Base-by-base conservation (phyloP, 2,113 vertebrate species). In the Gymnocephalus cernua region DNA sequence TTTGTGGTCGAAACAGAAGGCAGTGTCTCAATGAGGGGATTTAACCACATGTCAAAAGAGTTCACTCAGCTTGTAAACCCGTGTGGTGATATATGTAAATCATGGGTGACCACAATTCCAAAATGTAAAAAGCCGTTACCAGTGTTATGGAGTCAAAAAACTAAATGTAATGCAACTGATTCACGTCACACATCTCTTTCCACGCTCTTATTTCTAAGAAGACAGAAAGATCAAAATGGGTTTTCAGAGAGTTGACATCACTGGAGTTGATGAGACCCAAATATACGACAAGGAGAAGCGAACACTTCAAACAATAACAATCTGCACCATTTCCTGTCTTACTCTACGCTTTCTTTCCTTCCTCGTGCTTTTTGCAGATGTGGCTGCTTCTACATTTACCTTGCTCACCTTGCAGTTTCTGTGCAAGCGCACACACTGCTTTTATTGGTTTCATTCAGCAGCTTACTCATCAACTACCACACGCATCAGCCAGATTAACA, bases 401-500 rank as follows among this genome's bases (percentile, higher is more conserved):
- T 66, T 25, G 78, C 87, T 87, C 89, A 88, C 89, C 89, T 87
- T 86, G 82, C 87, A 84, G 18, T 82, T 87, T 85, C 68, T 77
- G 71, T 81, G 74, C 75, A 87, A 67, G 2, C 10, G 0, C 61
- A 53, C 62, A 54, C 19, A 2, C 51, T 35, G 64, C 35, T 70
- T 74, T 84, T 78, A 74, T 32, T 58, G 79, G 83, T 83, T 83
- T 89, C 79, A 74, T 51, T 83, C 48, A 45, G 74, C 65, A 25
- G 48, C 29, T 80, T 54, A 79, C 66, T 83, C 77, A 82, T 64
- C 67, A 19, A 14, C 53, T 47, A 44, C 29, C 19, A 12, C 65
- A 58, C 27, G 58, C 44, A 29, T 57, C 47, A 50, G 68, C 15
- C 0, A 58, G 19, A 83, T n/a, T 15, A 9, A 62, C 74, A 35